phyloP scores from a whole-genome alignment of 1,140 invertebrate species.

The Hesperophylax magnus region DNA sequence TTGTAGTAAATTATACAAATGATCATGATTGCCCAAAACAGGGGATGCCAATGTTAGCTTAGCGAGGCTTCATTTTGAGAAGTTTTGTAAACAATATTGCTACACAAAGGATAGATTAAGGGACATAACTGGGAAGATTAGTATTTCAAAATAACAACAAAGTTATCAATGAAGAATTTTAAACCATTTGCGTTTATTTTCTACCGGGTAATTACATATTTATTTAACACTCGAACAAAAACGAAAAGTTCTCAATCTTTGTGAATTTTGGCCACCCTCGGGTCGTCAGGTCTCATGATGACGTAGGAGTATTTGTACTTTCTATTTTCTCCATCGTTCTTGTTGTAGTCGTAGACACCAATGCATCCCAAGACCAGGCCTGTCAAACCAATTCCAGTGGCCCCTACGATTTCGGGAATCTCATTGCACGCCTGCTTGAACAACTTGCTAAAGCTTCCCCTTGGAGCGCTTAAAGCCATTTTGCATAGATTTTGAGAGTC shows the following conservation, averaged over 20 bases:
- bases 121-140: no score
- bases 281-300: constrained; percentile 76
- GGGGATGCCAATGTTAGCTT: no score
- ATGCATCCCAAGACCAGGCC: constrained; percentile 66
- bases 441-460: constrained; percentile 57
- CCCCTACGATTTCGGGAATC: constrained; percentile 76
- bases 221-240: no score
- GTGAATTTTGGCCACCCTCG: constrained; percentile 69
- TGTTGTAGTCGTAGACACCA: constrained; percentile 67
- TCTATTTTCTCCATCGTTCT: constrained; percentile 76
- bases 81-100: no score
- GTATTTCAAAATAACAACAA: background rate
- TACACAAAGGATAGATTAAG: no score
- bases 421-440: constrained; percentile 75
- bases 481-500: background rate
- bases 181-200: background rate
- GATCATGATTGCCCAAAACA: no score
- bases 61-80: no score
- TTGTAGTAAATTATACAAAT: no score
- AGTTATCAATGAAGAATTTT: background rate
- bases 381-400: constrained; percentile 68
- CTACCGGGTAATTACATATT: constrained; percentile 7
- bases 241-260: constrained; percentile 59
- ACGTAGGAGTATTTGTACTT: constrained; percentile 74
- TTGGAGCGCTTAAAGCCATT: constrained; percentile 6